phyloP scores from a whole-genome alignment of 1,140 invertebrate genomes.

The Laupala kohalensis region DNA sequence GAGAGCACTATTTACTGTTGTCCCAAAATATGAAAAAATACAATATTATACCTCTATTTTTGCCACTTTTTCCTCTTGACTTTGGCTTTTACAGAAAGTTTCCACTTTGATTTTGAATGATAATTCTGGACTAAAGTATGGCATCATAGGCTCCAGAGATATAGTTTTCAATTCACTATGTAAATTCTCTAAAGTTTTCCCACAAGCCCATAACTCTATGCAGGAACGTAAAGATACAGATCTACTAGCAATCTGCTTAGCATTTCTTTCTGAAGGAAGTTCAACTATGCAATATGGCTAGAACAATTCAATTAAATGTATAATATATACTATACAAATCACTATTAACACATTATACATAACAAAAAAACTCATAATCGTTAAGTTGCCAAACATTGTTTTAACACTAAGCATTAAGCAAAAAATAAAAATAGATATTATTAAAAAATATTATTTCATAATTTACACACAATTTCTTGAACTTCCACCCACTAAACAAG shows the following conservation, averaged over 20 bases:
- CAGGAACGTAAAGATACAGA: slow-evolving; percentile 63
- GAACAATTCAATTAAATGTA: too few species aligned
- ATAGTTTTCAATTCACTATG: slow-evolving; percentile 47
- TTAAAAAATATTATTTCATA: too few species aligned
- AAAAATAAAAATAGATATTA: too few species aligned
- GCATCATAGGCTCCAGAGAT: slow-evolving; percentile 34
- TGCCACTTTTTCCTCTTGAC: slow-evolving; percentile 60
- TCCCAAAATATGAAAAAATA: not conserved
- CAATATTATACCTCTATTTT: slow-evolving; percentile 61
- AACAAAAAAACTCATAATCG: too few species aligned
- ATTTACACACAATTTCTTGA: too few species aligned
- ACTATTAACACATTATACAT: too few species aligned
- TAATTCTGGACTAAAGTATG: slow-evolving; percentile 36
- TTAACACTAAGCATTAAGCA: too few species aligned
- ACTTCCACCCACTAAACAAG: too few species aligned
- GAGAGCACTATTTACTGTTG: not conserved
- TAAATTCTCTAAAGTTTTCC: slow-evolving; percentile 38
- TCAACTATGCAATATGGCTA: slow-evolving; percentile 70
- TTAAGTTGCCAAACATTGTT: too few species aligned
- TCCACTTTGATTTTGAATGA: slow-evolving; percentile 77
- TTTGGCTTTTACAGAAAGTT: slow-evolving; percentile 74
- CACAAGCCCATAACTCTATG: slow-evolving; percentile 63
- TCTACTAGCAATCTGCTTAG: slow-evolving; percentile 52
- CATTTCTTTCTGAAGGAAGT: slow-evolving; percentile 44
- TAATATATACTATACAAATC: too few species aligned